Base-by-base conservation (phyloP, 2,797 vertebrate genomes). In the Lepus townsendii region DNA sequence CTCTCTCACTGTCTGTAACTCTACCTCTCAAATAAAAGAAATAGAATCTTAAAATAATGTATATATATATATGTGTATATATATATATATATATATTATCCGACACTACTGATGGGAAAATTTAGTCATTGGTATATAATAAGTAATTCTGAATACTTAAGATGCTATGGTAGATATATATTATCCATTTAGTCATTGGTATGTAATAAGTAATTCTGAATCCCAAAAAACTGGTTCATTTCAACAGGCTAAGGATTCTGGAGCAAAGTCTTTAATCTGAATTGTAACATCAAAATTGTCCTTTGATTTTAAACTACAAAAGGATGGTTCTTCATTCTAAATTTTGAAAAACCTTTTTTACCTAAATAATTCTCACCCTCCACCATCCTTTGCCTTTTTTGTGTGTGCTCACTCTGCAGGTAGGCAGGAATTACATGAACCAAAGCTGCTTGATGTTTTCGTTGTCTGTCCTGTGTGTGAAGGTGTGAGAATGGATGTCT, bases 161-260 rank as follows among this genome's bases (percentile, higher is more conserved):
- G 42, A 47, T 47, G 42, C 42, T 47, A 47, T 47, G 42, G 42
- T 47, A 47, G 8, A 47, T 47, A 47, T 47, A 47, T 47, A 47
- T 9, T 47, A 47, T 47, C 42, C 8, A 20, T 57, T 57, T 57
- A 20, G 19, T 57, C 19, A 57, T 69, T 78, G 30, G 17, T 94
- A 12, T 72, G 22, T 92, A 69, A 24, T 85, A 85, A 52, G 30
- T 83, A 88, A 79, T 26, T 3, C 7, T 54, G 50, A 83, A 69
- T 91, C 73, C n/a, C 50, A 94, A 87, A 84, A 72, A 68, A 92
- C 92, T 63, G 63, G 76, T 76, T 42, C 73, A 77, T 94, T 95
- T 84, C 52, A 66, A 22, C 26, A 91, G 63, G 13, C 52, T 69
- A 35, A 66, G 22, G 60, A 88, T 79, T 90, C 50, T 69, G 30